Evolutionary conservation across 1,140 invertebrate genomes (phyloP), one percentile per base, ranked within the genome.

Genomic region (Macrotrachela quadricornifera): DNA sequence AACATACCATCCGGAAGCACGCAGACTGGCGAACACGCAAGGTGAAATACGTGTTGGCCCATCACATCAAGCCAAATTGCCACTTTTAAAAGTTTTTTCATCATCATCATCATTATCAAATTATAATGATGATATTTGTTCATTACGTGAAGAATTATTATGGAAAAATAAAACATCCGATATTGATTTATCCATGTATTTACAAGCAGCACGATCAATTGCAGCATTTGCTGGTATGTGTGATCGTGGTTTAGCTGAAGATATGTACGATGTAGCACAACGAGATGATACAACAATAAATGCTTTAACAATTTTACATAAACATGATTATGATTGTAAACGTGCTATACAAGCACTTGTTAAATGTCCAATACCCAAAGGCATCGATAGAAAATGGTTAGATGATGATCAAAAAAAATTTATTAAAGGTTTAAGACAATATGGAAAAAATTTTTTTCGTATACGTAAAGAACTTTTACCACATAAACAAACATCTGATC

Each of bases 361-460:
- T 56, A 92, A 92, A 73, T 90, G 85, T 73, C 88, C 88, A 56
- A 84, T 90, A 57, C 85, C 87, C 1, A 85, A 88, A 62, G 84
- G 21, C 8, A 30, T 91, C 60, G 85, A 94, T 63, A 92, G 92
- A 69, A 91, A 91, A 70, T 95, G 88, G 88, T 80, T 81, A 57
- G 88, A 95, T 71, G 88, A 95, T 64, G 88, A 95, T 75, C 83
- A 82, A 30, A 30, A 92, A 94, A 77, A 78, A 85, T 59, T 97
- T 99, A 75, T 85, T 92, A 49, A 95, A 95, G 75, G 92, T 59
- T 77, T 99, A 52, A 76, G 88, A 55, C 85, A 90, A 66, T 91
- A 92, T 76, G 92, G 92, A 59, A 99, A 99, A 74, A 96, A 97
- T 73, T 99, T 97, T 72, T 92, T 91, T 69, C 81, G 88, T 60